phyloP scores from a whole-genome alignment of 64 coral and sea anemone genomes.

The Pocillopora damicornis region DNA sequence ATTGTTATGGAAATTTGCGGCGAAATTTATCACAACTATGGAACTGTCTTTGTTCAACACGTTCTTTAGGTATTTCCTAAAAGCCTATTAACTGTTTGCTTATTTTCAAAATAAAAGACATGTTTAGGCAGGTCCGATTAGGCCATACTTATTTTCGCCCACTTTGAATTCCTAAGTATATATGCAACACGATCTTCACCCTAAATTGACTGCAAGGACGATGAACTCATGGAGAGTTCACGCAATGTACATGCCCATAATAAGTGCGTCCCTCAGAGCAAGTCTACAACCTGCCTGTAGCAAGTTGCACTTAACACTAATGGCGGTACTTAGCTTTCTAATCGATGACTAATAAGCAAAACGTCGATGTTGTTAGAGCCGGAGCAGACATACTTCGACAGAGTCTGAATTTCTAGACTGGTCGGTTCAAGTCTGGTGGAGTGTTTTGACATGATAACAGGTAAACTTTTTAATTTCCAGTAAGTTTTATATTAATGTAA shows the following conservation, averaged over 20 bases:
- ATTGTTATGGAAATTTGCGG: slow-evolving; percentile 31
- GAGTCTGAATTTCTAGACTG: too few relatives aligned
- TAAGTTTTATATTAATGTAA: not conserved
- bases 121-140: slow-evolving; percentile 35
- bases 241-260: not conserved
- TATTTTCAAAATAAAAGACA: slow-evolving; percentile 22
- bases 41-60: slow-evolving; percentile 11
- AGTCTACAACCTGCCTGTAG: not conserved
- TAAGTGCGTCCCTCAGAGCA: not conserved
- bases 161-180: slow-evolving; percentile 18
- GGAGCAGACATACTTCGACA: too few relatives aligned
- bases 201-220: slow-evolving; percentile 1
- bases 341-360: not conserved
- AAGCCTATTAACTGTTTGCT: slow-evolving; percentile 35
- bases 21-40: not conserved
- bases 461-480: not conserved
- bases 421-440: not conserved
- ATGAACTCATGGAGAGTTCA: not conserved
- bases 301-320: slow-evolving; percentile 3
- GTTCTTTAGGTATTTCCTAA: slow-evolving; percentile 14
- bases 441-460: not conserved
- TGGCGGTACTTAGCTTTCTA: not conserved
- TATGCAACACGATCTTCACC: slow-evolving; percentile 16
- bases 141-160: not conserved
- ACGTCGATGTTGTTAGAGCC: too few relatives aligned